Percentiles rank a stretch among this genome's conserved stretches.
Conservation (phyloP, 2,888 invertebrate genomes). For the Toxonevra muliebris region DNA sequence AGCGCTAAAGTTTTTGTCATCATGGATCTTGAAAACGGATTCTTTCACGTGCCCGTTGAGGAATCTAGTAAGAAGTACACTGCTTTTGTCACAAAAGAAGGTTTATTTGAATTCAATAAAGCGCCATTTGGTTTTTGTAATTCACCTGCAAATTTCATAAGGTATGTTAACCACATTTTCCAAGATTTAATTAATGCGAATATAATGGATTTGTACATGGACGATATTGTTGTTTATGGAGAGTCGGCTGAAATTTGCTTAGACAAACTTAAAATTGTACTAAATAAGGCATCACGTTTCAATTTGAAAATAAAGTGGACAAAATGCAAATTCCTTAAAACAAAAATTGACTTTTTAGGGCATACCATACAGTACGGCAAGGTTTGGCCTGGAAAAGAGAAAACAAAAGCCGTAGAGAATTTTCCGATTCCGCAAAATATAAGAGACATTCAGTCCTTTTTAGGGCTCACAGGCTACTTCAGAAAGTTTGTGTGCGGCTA, state of each 20-base stretch:
- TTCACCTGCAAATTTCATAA: conserved; percentile 33
- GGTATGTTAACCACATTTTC: conserved; percentile 35
- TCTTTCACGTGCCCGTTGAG: conserved; percentile 33
- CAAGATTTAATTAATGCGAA: conserved; percentile 26
- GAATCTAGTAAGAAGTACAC: conserved; percentile 28
- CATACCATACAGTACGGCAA: conserved; percentile 11
- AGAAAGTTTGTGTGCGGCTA: conserved; percentile 32
- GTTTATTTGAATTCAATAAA: conserved; percentile 30
- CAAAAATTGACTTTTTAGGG: conserved; percentile 22
- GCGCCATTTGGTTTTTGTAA: conserved; percentile 33
- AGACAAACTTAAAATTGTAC: conserved; percentile 9
- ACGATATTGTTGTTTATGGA: conserved; percentile 25
- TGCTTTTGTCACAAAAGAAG: conserved; percentile 27
- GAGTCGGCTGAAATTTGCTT: conserved; percentile 16
- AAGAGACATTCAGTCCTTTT: conserved; percentile 30
- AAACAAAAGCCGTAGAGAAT: conserved; percentile 22
- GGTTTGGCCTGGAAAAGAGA: conserved; percentile 28
- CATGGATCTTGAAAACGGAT: conserved; percentile 32
- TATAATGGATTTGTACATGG: conserved; percentile 34
- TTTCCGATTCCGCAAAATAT: conserved; percentile 30
- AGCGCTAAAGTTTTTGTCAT: conserved; percentile 13
- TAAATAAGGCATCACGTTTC: conserved; percentile 8
- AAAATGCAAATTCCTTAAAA: conserved; percentile 24
- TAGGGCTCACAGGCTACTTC: conserved; percentile 36
- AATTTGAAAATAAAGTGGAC: conserved; percentile 23